Conservation (phyloP, 35 echinoderm and acorn worm species). For the Ophiothrix spiculata region DNA sequence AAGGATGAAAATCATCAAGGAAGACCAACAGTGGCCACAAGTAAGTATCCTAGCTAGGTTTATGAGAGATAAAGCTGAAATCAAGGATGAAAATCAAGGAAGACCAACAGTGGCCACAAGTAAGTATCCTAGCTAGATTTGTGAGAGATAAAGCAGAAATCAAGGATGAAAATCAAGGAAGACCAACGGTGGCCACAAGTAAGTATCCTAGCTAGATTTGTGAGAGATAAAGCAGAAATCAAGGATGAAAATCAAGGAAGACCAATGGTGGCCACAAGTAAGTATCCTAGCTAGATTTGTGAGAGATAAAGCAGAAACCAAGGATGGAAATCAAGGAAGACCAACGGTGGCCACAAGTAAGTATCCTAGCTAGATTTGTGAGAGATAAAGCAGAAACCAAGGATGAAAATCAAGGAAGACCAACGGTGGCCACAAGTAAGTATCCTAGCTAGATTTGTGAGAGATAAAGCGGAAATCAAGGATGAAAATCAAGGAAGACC, state of each 20-base stretch:
- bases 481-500: too few relatives aligned
- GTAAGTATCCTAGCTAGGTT: constrained; percentile 44
- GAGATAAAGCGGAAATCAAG: too few relatives aligned
- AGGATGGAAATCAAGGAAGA: too few relatives aligned
- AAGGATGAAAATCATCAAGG: background rate
- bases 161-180: background rate
- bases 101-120: constrained; percentile 7
- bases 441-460: too few relatives aligned
- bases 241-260: background rate
- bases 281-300: too few relatives aligned
- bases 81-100: background rate
- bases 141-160: constrained; percentile 14
- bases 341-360: too few relatives aligned
- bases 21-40: background rate
- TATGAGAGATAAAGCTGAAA: constrained; percentile 14
- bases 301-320: too few relatives aligned
- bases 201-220: constrained; percentile 33
- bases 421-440: too few relatives aligned
- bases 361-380: too few relatives aligned
- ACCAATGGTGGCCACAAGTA: constrained; percentile 14
- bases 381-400: too few relatives aligned
- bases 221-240: constrained; percentile 14
- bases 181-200: constrained; percentile 14
- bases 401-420: too few relatives aligned
- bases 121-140: constrained; percentile 40